phyloP scores from a whole-genome alignment of 2,888 invertebrate genomes.

The Hydrotaea diabolus region DNA sequence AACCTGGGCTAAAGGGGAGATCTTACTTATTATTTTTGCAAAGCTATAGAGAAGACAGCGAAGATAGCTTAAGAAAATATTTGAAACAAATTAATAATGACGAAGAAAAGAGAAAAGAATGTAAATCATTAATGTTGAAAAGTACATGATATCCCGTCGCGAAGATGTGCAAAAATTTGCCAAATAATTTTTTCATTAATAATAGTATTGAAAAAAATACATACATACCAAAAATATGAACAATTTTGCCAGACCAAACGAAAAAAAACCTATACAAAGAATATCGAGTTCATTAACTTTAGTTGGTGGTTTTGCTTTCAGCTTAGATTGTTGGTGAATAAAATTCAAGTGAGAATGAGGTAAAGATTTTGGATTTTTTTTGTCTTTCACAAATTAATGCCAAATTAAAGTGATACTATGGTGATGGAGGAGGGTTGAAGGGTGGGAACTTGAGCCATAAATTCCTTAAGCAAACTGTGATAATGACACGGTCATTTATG shows the following conservation, averaged over 20 bases:
- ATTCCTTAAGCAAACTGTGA: background rate
- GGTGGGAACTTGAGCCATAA: too few relatives aligned
- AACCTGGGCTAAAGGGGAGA: background rate
- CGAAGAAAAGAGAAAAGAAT: conserved; percentile 11
- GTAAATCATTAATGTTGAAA: conserved; percentile 4
- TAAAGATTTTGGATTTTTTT: background rate
- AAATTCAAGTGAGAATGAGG: background rate
- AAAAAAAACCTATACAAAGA: background rate
- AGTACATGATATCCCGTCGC: background rate
- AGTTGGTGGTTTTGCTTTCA: background rate
- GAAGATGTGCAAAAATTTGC: conserved; percentile 38
- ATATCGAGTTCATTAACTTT: conserved; percentile 29
- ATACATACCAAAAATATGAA: background rate
- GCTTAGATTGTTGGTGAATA: background rate
- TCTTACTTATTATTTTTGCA: background rate
- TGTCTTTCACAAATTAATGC: background rate
- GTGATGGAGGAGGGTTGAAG: background rate
- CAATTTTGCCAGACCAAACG: background rate
- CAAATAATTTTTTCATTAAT: conserved; percentile 30
- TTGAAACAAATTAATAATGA: background rate
- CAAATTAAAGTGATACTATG: conserved; percentile 5
- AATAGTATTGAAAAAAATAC: conserved; percentile 13
- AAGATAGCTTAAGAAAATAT: background rate
- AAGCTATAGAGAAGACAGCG: too few relatives aligned
- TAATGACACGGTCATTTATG: too few relatives aligned